These are phyloP conservation scores for Probosciger aterrimus DNA, from an alignment of 2,113 vertebrate genomes.

Conservation along the genomic window DNA sequence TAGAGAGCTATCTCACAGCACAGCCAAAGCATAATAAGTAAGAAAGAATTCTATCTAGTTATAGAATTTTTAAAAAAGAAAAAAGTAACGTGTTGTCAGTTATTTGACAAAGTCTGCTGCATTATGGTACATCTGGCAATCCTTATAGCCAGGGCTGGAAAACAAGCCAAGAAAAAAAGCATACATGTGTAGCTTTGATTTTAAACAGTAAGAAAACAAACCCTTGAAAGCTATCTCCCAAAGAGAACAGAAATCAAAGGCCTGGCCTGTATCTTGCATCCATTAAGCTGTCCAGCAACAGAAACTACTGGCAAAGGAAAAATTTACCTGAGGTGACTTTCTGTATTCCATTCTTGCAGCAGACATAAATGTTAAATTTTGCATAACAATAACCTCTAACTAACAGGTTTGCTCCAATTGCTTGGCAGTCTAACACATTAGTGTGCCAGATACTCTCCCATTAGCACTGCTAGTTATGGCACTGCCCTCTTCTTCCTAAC, in stretches of 20 bases:
- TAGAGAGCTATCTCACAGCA: neutral
- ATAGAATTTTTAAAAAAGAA: neutral
- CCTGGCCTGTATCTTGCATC: neutral
- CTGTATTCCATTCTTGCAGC: neutral
- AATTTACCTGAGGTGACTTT: neutral
- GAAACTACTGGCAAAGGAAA: neutral
- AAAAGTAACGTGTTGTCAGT: neutral
- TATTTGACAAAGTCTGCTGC: neutral
- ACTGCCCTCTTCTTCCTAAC: neutral
- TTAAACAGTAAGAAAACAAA: slow-evolving; percentile 31
- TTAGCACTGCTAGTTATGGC: neutral
- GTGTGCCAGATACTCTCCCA: neutral
- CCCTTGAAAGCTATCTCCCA: slow-evolving; percentile 14
- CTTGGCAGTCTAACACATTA: slow-evolving; percentile 2
- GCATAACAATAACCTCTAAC: slow-evolving; percentile 25
- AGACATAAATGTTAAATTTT: neutral
- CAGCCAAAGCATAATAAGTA: neutral
- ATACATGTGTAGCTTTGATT: neutral
- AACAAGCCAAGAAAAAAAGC: neutral
- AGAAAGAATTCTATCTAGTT: neutral
- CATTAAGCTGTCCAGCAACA: slow-evolving; percentile 48
- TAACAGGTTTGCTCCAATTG: slow-evolving; percentile 31
- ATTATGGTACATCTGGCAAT: neutral
- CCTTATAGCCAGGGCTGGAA: neutral
- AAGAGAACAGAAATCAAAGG: slow-evolving; percentile 24